Evolutionary conservation across 1,140 invertebrate species (phyloP).

Genomic region (Hormaphis cornu): DNA sequence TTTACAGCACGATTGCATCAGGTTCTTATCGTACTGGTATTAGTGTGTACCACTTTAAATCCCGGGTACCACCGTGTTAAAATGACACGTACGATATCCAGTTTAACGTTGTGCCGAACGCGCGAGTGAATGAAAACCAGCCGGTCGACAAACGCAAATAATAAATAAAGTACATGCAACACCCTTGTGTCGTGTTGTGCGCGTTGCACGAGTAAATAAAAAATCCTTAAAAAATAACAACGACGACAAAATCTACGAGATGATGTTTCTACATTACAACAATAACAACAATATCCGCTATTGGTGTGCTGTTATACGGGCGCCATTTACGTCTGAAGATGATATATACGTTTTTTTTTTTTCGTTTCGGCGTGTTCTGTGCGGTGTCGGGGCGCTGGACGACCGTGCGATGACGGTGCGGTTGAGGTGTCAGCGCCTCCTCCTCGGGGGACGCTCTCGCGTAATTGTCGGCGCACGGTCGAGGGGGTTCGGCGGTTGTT

Average conservation of each 20-base stretch:
- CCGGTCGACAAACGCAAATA: not conserved
- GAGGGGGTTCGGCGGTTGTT: no score
- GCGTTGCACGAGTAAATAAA: no score
- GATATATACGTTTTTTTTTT: not conserved
- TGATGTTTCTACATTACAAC: no score
- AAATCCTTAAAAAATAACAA: no score
- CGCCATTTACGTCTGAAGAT: not conserved
- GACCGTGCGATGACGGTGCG: not conserved
- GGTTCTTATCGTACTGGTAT: no score
- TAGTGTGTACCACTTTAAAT: no score
- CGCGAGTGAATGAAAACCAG: not conserved
- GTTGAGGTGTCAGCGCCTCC: conserved; percentile 23
- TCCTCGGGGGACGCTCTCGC: conserved; percentile 13
- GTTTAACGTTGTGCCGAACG: no score
- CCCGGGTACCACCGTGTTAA: no score
- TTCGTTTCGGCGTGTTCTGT: not conserved
- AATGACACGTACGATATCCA: no score
- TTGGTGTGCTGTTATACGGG: not conserved
- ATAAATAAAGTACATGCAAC: not conserved
- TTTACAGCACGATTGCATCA: no score
- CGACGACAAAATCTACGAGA: no score
- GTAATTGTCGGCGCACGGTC: not conserved
- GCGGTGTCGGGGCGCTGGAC: not conserved
- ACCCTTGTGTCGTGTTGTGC: no score
- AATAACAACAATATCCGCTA: not conserved